phyloP scores from a whole-genome alignment of 2,113 vertebrate genomes.

The Colius striatus region DNA sequence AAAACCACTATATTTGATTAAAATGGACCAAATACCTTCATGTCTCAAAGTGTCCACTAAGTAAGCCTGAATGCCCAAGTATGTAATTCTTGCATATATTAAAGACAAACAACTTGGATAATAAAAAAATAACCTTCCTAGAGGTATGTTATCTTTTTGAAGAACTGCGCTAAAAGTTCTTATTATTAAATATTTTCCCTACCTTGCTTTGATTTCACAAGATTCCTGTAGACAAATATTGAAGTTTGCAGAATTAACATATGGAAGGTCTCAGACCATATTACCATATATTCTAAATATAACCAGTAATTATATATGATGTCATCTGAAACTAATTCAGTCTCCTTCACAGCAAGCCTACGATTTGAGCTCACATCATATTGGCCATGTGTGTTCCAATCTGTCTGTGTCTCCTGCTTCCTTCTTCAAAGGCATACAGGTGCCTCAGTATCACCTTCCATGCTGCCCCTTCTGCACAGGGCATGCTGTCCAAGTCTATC shows the following conservation, averaged over 20 bases:
- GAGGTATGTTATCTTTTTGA: not conserved
- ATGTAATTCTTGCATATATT: not conserved
- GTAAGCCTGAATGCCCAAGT: not conserved
- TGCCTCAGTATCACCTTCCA: not conserved
- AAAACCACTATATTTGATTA: not conserved
- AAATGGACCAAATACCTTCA: not conserved
- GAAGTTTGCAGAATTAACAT: not conserved
- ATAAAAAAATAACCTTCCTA: not conserved
- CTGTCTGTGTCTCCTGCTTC: not conserved
- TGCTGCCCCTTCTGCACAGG: not conserved
- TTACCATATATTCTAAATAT: conserved; percentile 42
- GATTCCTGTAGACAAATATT: not conserved
- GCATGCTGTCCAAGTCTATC: not conserved
- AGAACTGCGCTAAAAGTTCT: not conserved
- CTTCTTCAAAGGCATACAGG: not conserved
- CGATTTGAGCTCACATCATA: not conserved
- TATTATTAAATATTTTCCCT: not conserved
- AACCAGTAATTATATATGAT: not conserved
- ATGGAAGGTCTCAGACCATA: not conserved
- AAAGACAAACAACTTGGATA: not conserved
- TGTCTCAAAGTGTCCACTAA: not conserved
- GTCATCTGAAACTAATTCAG: conserved; percentile 24
- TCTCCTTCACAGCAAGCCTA: not conserved
- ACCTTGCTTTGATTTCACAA: not conserved
- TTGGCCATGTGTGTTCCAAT: not conserved